Base-by-base conservation (phyloP, 2,113 vertebrate species). In the Scopus umbretta region DNA sequence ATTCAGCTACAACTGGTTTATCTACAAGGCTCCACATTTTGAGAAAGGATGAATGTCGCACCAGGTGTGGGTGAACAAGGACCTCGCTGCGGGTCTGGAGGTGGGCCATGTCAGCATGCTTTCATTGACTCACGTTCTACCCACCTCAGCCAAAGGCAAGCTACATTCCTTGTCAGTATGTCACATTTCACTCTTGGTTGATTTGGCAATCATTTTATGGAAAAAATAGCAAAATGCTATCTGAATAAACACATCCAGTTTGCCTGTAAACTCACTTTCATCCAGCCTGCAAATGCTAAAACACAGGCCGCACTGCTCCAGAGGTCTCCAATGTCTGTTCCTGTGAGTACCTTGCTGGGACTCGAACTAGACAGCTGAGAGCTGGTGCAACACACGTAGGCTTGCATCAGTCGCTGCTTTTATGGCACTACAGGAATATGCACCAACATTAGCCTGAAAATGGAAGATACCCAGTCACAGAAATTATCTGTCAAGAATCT, bases 121-220 rank as follows among this genome's bases (percentile, higher is more conserved):
- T 38, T 49, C 40, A 34, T 22, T 36, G 45, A 36, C 27, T 49
- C 32, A 6, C 22, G 4, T 62, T 67, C 29, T 40, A 78, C 36
- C 30, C 45, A 23, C 11, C 59, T 81, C 13, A 55, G 52, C 56
- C 55, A 40, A 76, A 76, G 25, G 30, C 86, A 72, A 66, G 53
- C n/a, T 38, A 50, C 5, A 0, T 72, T 82, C 75, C 59, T 36
- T 4, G 0, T 20, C 66, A 45, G 22, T 43, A 47, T 5, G 0
- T 29, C 6, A 3, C 10, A 0, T 43, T 84, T 55, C 13, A 3
- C 38, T 72, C 65, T 56, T 29, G 29, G 29, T 62, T 66, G 30
- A 13, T n/a, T 40, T 56, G 65, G 42, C 42, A 38, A 29, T 17
- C 5, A 2, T 59, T 80, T 67, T 32, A n/a, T 11, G 0, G 2